These are phyloP conservation scores for Xylocopa sonorina DNA, from an alignment of 1,140 invertebrate genomes.

Conservation along the genomic window DNA sequence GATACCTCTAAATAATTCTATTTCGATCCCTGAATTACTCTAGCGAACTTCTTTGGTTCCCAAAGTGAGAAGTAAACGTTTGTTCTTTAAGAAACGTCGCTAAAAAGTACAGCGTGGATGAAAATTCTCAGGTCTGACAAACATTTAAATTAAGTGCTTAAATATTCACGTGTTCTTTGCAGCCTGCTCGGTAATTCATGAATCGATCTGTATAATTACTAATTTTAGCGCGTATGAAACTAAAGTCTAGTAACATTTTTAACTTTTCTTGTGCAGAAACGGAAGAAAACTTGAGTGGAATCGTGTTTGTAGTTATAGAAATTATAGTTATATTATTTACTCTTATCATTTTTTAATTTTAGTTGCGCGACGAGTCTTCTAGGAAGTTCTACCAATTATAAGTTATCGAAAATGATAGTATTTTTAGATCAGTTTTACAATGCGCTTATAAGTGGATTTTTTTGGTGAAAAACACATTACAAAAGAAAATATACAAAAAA, in stretches of 20 bases:
- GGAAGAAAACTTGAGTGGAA: slow-evolving; percentile 1
- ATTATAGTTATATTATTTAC: neutral
- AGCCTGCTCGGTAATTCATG: slow-evolving; percentile 58
- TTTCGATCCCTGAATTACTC: slow-evolving; percentile 65
- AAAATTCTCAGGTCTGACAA: slow-evolving; percentile 73
- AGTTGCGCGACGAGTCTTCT: slow-evolving; percentile 56
- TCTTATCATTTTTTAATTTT: slow-evolving; percentile 29
- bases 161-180: slow-evolving; percentile 74
- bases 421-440: slow-evolving; percentile 71
- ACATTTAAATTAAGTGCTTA: slow-evolving; percentile 70
- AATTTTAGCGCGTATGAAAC: neutral
- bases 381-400: slow-evolving; percentile 63
- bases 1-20: slow-evolving; percentile 31
- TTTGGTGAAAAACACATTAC: slow-evolving; percentile 54
- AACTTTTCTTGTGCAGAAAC: neutral
- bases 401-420: slow-evolving; percentile 73
- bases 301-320: neutral
- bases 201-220: slow-evolving; percentile 39
- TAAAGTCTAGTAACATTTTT: neutral
- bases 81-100: slow-evolving; percentile 55
- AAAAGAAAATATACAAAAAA: slow-evolving; percentile 49
- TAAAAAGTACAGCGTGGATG: slow-evolving; percentile 74
- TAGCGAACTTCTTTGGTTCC: slow-evolving; percentile 62
- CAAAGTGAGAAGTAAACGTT: slow-evolving; percentile 56
- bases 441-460: slow-evolving; percentile 58